These are phyloP conservation scores for Entelurus aequoreus DNA, from an alignment of 2,113 vertebrate genomes.

Conservation along the genomic window DNA sequence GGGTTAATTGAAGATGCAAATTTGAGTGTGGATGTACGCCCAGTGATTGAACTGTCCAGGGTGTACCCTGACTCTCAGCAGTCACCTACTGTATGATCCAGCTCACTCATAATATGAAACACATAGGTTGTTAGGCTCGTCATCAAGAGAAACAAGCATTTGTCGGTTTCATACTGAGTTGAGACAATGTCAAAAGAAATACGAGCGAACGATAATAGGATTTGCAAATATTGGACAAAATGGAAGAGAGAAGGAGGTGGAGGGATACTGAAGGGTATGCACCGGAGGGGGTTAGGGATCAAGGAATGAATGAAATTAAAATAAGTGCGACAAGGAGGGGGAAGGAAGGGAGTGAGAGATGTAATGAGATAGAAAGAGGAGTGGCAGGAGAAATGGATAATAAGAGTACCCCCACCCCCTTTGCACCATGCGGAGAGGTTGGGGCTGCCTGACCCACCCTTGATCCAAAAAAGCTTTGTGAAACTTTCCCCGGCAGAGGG, in stretches of 20 bases:
- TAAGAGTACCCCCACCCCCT: slow-evolving; percentile 70
- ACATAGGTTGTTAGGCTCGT: no score
- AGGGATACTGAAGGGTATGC: slow-evolving; percentile 30
- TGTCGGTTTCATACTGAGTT: no score
- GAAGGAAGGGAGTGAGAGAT: slow-evolving; percentile 58
- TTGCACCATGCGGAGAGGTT: slow-evolving; percentile 66
- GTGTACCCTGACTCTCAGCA: no score
- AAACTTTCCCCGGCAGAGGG: slow-evolving; percentile 61
- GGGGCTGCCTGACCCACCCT: slow-evolving; percentile 56
- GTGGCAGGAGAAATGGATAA: slow-evolving; percentile 69
- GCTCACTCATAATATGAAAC: no score
- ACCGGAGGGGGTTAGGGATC: slow-evolving; percentile 43
- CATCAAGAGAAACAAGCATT: no score
- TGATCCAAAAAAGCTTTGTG: slow-evolving; percentile 60
- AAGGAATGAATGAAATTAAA: slow-evolving; percentile 73
- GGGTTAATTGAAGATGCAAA: no score
- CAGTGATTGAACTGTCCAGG: no score
- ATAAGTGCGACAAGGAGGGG: slow-evolving; percentile 64
- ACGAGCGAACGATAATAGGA: slow-evolving; percentile 26
- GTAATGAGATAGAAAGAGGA: slow-evolving; percentile 54
- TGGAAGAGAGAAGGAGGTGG: slow-evolving; percentile 25
- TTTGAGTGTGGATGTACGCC: no score
- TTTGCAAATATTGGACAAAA: slow-evolving; percentile 38
- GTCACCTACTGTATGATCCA: no score
- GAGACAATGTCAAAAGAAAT: slow-evolving; percentile 2